Evolutionary conservation across 2,888 invertebrate genomes (phyloP).

Genomic region (Alcis repandata): DNA sequence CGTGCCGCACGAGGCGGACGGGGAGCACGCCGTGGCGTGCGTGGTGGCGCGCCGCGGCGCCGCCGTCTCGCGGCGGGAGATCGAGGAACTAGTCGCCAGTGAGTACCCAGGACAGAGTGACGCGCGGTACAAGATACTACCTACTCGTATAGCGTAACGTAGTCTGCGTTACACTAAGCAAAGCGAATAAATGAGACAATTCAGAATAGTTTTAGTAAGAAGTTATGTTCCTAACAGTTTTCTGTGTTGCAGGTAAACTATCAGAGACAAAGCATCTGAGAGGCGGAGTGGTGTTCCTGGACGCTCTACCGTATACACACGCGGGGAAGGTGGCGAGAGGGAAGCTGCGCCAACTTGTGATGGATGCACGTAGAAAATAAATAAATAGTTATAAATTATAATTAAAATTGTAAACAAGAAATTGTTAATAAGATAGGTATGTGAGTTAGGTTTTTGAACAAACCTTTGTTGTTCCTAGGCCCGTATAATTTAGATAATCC

Average conservation of each 20-base stretch:
- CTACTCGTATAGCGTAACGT: too few relatives aligned
- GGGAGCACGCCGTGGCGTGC: slow-evolving; percentile 67
- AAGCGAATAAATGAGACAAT: too few relatives aligned
- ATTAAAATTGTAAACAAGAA: too few relatives aligned
- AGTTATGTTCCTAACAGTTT: background rate
- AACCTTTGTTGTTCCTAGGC: too few relatives aligned
- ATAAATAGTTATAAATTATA: background rate
- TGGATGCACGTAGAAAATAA: slow-evolving; percentile 49
- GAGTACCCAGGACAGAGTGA: slow-evolving; percentile 37
- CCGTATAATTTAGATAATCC: too few relatives aligned
- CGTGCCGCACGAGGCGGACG: slow-evolving; percentile 59
- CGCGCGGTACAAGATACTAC: too few relatives aligned
- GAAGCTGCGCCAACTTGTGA: slow-evolving; percentile 49
- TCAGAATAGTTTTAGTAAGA: background rate
- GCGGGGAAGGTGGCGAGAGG: slow-evolving; percentile 63
- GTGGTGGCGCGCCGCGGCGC: slow-evolving; percentile 57
- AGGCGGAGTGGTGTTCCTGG: slow-evolving; percentile 71
- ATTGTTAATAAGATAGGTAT: background rate
- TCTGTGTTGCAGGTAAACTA: slow-evolving; percentile 57
- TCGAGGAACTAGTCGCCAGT: slow-evolving; percentile 70
- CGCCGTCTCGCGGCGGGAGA: slow-evolving; percentile 64
- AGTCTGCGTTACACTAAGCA: too few relatives aligned
- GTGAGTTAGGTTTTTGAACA: background rate
- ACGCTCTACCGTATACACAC: slow-evolving; percentile 63
- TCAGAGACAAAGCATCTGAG: slow-evolving; percentile 66